Conservation (phyloP, 2,888 invertebrate species). For the Drosophila mercatorum region DNA sequence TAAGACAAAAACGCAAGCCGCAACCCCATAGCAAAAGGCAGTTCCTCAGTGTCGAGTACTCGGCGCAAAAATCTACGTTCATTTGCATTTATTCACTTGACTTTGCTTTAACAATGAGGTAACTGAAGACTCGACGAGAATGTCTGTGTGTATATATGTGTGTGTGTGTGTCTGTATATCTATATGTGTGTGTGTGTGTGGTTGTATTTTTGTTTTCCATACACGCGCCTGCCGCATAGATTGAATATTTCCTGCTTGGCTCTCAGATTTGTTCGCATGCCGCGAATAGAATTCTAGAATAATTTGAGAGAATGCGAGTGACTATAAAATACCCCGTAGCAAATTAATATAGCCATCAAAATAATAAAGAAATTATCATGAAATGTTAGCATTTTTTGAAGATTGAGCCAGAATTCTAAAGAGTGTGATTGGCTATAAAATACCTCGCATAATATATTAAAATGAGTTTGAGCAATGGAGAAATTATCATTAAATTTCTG, state of each 20-base stretch:
- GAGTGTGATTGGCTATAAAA: neutral
- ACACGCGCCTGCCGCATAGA: constrained; percentile 66
- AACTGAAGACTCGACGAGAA: constrained; percentile 13
- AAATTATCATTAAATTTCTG: neutral
- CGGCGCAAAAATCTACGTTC: constrained; percentile 41
- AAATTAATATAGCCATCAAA: neutral
- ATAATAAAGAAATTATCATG: neutral
- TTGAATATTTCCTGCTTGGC: constrained; percentile 71
- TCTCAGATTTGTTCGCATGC: constrained; percentile 63
- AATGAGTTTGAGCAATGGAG: neutral
- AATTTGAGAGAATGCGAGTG: too few species aligned
- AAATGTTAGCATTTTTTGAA: neutral
- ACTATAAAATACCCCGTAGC: constrained; percentile 16
- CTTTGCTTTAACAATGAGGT: constrained; percentile 76
- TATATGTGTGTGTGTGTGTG: neutral
- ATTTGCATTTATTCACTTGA: constrained; percentile 79
- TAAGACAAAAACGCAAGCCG: constrained; percentile 36
- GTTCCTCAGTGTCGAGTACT: constrained; percentile 14
- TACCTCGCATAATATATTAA: neutral
- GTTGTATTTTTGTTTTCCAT: constrained; percentile 39
- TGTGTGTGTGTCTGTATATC: neutral
- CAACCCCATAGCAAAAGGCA: constrained; percentile 23
- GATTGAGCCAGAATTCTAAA: neutral
- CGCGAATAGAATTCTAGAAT: constrained; percentile 18
- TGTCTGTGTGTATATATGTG: neutral